These are phyloP conservation scores for Plusia festucae DNA, from an alignment of 2,888 invertebrate genomes.

Conservation along the genomic window DNA sequence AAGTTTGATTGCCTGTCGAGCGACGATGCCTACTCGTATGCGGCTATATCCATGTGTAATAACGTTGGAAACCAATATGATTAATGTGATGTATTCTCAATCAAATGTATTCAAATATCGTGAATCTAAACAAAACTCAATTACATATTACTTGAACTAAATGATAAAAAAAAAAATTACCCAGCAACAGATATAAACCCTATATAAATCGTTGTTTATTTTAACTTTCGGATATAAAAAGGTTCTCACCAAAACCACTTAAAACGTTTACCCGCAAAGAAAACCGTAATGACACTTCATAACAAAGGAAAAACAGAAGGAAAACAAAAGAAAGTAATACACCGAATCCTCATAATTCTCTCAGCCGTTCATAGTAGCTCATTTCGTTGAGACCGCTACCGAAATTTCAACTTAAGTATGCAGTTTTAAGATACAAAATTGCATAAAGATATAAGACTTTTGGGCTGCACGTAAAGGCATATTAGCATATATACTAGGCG, in stretches of 20 bases:
- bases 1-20: neutral
- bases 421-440: conserved; percentile 42
- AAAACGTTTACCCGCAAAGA: conserved; percentile 14
- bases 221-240: neutral
- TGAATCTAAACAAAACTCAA: too few species aligned
- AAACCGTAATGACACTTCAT: conserved; percentile 25
- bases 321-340: conserved; percentile 37
- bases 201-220: conserved; percentile 5
- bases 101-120: too few species aligned
- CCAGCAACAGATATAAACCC: neutral
- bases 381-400: conserved; percentile 28
- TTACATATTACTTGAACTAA: neutral
- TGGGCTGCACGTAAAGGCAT: conserved; percentile 66
- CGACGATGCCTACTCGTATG: neutral
- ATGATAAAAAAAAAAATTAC: neutral
- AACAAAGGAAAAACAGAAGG: conserved; percentile 38
- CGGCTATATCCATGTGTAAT: too few species aligned
- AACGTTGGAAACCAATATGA: too few species aligned
- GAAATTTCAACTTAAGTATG: conserved; percentile 37
- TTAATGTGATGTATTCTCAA: too few species aligned
- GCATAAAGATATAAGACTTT: conserved; percentile 22
- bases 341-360: conserved; percentile 49
- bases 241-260: neutral
- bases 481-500: conserved; percentile 82
- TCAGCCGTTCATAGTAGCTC: conserved; percentile 38